A percentile compares a stretch with the other conserved stretches of the same genome.
Evolutionary conservation across 1,140 invertebrate species (phyloP).

Genomic region (Brachionus angularis): DNA sequence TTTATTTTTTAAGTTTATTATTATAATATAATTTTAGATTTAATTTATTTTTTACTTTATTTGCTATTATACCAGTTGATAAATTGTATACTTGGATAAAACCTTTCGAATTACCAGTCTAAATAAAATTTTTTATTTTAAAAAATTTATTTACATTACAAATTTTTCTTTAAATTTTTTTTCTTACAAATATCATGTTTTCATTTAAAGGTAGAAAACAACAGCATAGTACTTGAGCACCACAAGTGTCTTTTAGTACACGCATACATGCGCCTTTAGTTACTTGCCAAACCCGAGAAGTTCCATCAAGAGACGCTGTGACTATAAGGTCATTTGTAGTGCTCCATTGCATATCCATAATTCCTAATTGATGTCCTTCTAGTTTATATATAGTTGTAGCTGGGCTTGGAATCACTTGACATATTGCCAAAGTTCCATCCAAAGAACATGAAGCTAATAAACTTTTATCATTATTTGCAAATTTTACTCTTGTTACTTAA

Average conservation of each 20-base stretch:
- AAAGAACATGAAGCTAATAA: constrained; percentile 73
- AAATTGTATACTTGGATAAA: constrained; percentile 75
- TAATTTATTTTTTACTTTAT: constrained; percentile 48
- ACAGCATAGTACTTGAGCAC: constrained; percentile 68
- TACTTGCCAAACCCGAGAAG: constrained; percentile 67
- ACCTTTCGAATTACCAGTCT: constrained; percentile 73
- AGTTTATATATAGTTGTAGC: constrained; percentile 70
- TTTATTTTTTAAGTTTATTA: background rate
- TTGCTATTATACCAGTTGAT: constrained; percentile 74
- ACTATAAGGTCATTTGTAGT: constrained; percentile 77
- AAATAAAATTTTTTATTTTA: background rate
- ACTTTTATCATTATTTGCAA: constrained; percentile 79
- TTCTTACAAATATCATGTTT: constrained; percentile 73
- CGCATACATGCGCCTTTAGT: constrained; percentile 52
- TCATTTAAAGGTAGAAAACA: constrained; percentile 80
- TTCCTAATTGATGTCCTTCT: constrained; percentile 69
- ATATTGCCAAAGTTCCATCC: constrained; percentile 75
- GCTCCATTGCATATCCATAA: constrained; percentile 80
- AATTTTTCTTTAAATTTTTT: constrained; percentile 45
- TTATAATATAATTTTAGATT: background rate
- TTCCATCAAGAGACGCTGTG: constrained; percentile 71
- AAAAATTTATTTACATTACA: background rate
- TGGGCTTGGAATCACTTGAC: constrained; percentile 67
- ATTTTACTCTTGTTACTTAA: constrained; percentile 73
- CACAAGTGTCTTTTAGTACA: constrained; percentile 64